Base-by-base conservation (phyloP, 2,113 vertebrate genomes). In the Lycaon pictus region DNA sequence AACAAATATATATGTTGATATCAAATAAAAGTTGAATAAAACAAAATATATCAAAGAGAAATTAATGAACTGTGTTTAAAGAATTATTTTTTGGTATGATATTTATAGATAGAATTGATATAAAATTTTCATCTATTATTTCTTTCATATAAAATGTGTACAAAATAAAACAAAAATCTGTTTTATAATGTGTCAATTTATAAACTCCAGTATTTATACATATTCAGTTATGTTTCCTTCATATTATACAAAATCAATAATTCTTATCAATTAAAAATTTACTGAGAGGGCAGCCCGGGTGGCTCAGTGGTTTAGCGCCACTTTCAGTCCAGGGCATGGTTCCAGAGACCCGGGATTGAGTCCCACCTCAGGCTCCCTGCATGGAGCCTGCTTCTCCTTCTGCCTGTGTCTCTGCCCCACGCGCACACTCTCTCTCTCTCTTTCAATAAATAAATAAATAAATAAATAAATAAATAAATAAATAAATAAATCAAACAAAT, bases 1-100 rank as follows among this genome's bases (percentile, higher is more conserved):
- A 58, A 51, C 17, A 80, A 62, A 1, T 65, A 17, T 71, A 77
- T 60, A 63, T 93, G 62, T n/a, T 95, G 4, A 25, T 94, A 0
- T 71, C 23, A 92, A 92, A 82, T 91, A 94, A 27, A 74, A 87
- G 43, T 9, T 92, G 77, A 97, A 62, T 84, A 72, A 98, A 95
- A 85, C 9, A 60, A 80, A 1, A 4, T 15, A 51, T 0, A 2
- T 88, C 17, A 15, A 97, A 62, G 0, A 0, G 37, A 43, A 67
- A 32, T 25, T 32, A 58, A 69, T 53, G 74, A 96, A 37, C 9
- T 35, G 32, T 86, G 9, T 65, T 95, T 65, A 55, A 65, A 74
- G 58, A 93, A 94, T 76, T 29, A 37, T n/a, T 72, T 29, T 29
- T 96, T 0, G 0, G 17, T n/a, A 58, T 56, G 55, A 87, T 23